Evolutionary conservation across 1,140 invertebrate species (phyloP).

Genomic region (Mizuhopecten yessoensis): DNA sequence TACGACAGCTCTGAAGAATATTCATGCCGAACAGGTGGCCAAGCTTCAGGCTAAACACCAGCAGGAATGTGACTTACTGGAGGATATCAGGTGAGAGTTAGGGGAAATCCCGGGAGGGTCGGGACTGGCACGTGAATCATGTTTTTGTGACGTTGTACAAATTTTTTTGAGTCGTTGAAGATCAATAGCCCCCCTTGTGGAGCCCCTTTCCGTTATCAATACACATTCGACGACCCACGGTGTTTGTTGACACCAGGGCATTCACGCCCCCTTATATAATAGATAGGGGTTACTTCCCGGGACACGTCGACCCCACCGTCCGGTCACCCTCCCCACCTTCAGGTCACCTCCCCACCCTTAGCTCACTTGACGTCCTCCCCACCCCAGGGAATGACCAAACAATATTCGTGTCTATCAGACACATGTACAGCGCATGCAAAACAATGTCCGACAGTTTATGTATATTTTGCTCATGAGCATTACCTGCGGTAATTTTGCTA

Average conservation of each 20-base stretch:
- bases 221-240: not conserved
- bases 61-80: conserved; percentile 96
- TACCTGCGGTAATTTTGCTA: too few relatives aligned
- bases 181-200: not conserved
- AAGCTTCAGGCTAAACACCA: conserved; percentile 97
- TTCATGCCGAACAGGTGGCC: conserved; percentile 95
- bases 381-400: not conserved
- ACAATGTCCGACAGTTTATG: too few relatives aligned
- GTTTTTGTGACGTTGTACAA: not conserved
- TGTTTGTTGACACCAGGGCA: not conserved
- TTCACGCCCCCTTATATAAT: not conserved
- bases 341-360: too few relatives aligned
- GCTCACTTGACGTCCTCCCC: too few relatives aligned
- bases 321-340: not conserved
- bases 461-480: too few relatives aligned
- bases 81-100: conserved; percentile 90
- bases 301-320: not conserved
- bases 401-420: too few relatives aligned
- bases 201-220: not conserved
- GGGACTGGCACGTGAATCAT: not conserved
- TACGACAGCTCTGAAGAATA: conserved; percentile 92
- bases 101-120: not conserved
- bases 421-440: too few relatives aligned
- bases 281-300: not conserved
- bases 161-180: not conserved